Base-by-base conservation (phyloP, 1,140 invertebrate genomes). In the Globodera ellingtonae region DNA sequence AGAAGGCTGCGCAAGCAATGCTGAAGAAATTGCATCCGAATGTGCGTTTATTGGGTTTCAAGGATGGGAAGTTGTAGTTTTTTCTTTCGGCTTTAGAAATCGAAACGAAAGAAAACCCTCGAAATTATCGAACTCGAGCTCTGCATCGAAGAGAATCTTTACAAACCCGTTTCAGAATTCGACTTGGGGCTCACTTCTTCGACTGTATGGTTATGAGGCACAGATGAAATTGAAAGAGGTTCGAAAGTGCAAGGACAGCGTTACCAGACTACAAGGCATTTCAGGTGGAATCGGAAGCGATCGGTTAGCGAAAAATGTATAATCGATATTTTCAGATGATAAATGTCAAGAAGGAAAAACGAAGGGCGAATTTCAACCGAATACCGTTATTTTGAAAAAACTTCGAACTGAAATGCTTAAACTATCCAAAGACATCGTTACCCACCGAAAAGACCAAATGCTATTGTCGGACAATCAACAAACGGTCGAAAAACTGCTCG, bases 1-100 rank as follows among this genome's bases (percentile, higher is more conserved):
- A 98, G 89, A 91, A 94, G 84, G 96, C 96, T 13, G 95, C 95
- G 18, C 96, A 98, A 90, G 93, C 94, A n/a, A 95, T 98, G 83
- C 89, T 98, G 50, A 94, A 97, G 92, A 92, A 92, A 52, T 90
- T 97, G 47, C 95, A 97, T 91, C 95, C 95, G 44, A 75, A 81
- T 50, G 79, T 81, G 47, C 13, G 72, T 56, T 35, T 82, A 24
- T 79, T 79, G 82, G 82, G n/a, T 79, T 81, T 18, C 7, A 67
- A 65, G 9, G 47, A 6, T 66, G 10, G 35, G 0, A 35, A 35
- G 3, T 35, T 3, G 35, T 35, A 35, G 35, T 35, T 35, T 35
- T 35, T 35, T 35, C 35, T 35, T 35, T 35, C 35, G 35, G 35
- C 35, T 35, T 35, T 35, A 35, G 35, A 35, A 35, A 35, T 35